Percentiles rank a stretch among this genome's conserved stretches.
These are phyloP conservation scores for Lucilia cuprina DNA, from an alignment of 1,140 invertebrate genomes.

Conservation along the genomic window DNA sequence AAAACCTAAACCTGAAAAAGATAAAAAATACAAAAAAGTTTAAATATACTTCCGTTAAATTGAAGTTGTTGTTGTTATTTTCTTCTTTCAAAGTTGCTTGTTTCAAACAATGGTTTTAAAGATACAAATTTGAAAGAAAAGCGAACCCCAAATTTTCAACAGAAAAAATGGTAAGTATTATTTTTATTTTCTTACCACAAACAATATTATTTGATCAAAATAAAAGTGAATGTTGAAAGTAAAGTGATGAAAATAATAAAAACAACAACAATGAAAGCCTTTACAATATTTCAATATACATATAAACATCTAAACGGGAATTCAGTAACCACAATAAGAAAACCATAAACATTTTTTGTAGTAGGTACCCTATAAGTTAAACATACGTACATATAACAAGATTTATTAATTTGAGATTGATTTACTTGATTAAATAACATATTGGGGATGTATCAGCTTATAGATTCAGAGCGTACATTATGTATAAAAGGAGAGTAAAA, in stretches of 20 bases:
- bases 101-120: no score
- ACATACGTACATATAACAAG: no score
- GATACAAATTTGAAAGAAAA: not conserved
- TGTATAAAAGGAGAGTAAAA: no score
- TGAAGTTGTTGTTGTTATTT: not conserved
- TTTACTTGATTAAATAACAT: no score
- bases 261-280: not conserved
- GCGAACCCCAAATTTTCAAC: not conserved
- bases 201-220: not conserved
- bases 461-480: no score
- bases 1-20: not conserved
- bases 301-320: not conserved
- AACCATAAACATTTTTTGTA: not conserved
- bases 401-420: no score
- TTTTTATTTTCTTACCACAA: not conserved
- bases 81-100: no score
- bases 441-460: no score
- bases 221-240: no score
- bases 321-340: not conserved
- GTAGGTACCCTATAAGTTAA: not conserved
- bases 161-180: not conserved
- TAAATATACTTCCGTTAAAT: slow-evolving; percentile 12
- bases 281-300: not conserved
- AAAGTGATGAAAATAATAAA: not conserved
- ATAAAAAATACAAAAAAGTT: not conserved